These are phyloP conservation scores for Spheniscus mendiculus DNA, from an alignment of 2,113 vertebrate species.

Conservation along the genomic window DNA sequence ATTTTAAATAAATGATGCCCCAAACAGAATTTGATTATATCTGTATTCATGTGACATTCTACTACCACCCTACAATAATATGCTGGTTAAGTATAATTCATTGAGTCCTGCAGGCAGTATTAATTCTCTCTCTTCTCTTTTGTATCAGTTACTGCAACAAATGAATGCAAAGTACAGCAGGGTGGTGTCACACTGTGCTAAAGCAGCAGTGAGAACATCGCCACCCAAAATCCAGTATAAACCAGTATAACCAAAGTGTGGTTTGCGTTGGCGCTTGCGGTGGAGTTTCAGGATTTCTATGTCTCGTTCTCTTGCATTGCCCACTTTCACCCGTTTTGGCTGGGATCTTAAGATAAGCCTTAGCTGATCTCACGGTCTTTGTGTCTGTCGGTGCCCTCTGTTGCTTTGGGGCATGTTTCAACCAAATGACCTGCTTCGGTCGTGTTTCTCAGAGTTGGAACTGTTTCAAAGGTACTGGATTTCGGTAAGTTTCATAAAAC, in stretches of 20 bases:
- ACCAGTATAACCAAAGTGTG: background rate
- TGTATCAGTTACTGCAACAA: constrained; percentile 1
- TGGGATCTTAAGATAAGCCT: background rate
- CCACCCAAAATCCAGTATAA: background rate
- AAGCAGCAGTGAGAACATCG: background rate
- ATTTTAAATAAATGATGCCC: constrained; percentile 62
- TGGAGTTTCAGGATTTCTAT: background rate
- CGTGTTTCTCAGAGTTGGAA: background rate
- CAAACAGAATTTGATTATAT: constrained; percentile 64
- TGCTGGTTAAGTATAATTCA: constrained; percentile 57
- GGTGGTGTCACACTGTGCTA: background rate
- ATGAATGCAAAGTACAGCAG: background rate
- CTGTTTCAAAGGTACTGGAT: background rate
- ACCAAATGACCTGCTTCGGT: background rate
- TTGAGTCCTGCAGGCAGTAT: constrained; percentile 46
- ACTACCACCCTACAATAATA: constrained; percentile 42
- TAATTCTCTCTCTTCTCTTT: background rate
- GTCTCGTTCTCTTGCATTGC: background rate
- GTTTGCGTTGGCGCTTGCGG: rapidly evolving
- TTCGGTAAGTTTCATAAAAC: background rate
- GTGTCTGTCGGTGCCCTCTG: background rate
- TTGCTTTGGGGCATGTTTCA: background rate
- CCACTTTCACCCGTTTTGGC: background rate
- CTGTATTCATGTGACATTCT: constrained; percentile 44
- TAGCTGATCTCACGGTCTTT: background rate